A percentile compares a stretch with the other conserved stretches of the same genome.
Conservation (phyloP, 92 coral and sea anemone species). For the Epizoanthus scotinus region DNA sequence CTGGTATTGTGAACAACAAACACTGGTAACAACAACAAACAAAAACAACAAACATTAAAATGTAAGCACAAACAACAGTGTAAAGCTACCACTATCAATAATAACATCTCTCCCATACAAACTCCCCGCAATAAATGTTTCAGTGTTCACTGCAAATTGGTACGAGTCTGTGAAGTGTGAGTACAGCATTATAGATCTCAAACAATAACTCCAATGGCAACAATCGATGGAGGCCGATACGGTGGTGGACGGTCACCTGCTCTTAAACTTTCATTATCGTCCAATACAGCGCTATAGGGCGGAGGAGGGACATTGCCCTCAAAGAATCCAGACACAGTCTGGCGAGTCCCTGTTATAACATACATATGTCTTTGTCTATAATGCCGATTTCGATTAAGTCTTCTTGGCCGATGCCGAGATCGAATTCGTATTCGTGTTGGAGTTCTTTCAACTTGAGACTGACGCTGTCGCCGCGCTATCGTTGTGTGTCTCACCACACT, state of each 20-base stretch:
- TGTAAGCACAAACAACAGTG: no score
- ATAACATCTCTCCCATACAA: no score
- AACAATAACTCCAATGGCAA: constrained; percentile 80
- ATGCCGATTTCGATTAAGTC: constrained; percentile 54
- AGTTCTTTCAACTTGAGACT: constrained; percentile 69
- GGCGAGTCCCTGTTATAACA: constrained; percentile 68
- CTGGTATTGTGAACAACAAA: no score
- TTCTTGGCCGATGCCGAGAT: constrained; percentile 52
- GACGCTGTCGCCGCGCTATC: constrained; percentile 66
- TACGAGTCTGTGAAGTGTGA: not conserved
- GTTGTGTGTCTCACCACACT: constrained; percentile 90
- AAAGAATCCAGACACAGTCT: constrained; percentile 87
- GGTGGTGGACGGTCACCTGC: constrained; percentile 91
- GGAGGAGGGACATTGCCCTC: constrained; percentile 96
- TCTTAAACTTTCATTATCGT: constrained; percentile 81
- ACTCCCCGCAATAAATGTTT: no score
- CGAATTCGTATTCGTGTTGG: constrained; percentile 67
- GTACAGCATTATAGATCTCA: not conserved
- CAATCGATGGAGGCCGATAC: constrained; percentile 59
- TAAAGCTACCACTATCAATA: no score
- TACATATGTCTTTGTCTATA: constrained; percentile 57
- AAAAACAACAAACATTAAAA: no score
- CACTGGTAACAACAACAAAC: no score
- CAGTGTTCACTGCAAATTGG: not conserved
- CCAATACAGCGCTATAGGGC: constrained; percentile 81